phyloP scores from a whole-genome alignment of 1,140 invertebrate species.

The Bombus huntii region DNA sequence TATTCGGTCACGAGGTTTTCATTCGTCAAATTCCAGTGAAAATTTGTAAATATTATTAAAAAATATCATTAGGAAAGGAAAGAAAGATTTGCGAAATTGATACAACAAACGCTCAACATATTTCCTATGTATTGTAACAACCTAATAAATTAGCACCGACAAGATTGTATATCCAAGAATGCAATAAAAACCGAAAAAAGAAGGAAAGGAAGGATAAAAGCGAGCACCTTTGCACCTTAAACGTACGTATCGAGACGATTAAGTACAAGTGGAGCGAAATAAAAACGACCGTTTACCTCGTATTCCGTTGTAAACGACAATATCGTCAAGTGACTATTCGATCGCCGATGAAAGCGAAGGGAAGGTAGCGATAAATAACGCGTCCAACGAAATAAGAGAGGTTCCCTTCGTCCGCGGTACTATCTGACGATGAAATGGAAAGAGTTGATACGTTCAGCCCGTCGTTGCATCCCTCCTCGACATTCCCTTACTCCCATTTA shows the following conservation, averaged over 20 bases:
- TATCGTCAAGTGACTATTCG: neutral
- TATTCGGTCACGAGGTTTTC: no score
- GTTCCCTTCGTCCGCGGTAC: neutral
- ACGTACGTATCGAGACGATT: neutral
- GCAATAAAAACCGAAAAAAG: no score
- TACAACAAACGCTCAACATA: no score
- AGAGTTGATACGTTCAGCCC: no score
- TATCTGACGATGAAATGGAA: neutral
- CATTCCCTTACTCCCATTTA: constrained; percentile 25
- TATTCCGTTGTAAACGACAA: neutral
- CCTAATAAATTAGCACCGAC: no score
- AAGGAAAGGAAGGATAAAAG: no score
- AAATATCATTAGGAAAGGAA: no score
- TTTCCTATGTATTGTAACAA: no score
- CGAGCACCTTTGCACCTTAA: neutral
- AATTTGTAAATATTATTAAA: no score
- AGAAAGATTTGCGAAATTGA: no score
- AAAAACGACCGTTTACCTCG: neutral
- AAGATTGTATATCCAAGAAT: no score
- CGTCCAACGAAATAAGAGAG: neutral
- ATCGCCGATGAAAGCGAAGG: neutral
- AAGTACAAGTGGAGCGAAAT: neutral
- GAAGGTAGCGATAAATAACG: neutral
- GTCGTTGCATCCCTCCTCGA: constrained; percentile 17
- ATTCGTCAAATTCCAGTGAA: no score